Evolutionary conservation across 2,888 invertebrate species (phyloP), one percentile per base, ranked within the genome.

Genomic region (Cordilura impudica): DNA sequence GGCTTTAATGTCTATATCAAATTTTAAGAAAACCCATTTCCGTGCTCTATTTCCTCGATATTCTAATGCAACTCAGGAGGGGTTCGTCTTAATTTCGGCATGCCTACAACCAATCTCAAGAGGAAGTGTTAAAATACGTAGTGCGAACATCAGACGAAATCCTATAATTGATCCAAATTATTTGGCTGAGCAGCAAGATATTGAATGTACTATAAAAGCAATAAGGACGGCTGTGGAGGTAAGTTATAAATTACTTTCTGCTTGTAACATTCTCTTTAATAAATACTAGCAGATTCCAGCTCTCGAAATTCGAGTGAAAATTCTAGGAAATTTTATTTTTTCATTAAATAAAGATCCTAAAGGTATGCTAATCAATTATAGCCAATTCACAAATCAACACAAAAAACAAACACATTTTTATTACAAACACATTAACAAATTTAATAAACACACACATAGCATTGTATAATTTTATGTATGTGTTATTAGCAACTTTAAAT

Each of bases 121-220:
- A 65, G 97, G 97, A 0, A 89, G 88, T 2, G 89, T 97, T 3
- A 91, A 90, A 1, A 86, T 96, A 1, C 88, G 87, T 12, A 92
- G 92, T 35, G 86, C 88, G 26, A 92, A 93, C 84, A 92, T 94
- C 6, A 87, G 90, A 0, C 90, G 91, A 8, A 91, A 92, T 18
- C 95, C 95, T 0, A 86, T 91, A 0, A 94, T 97, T 43, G 92
- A 96, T 86, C 94, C 95, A 0, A 94, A 94, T 80, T 97, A 96
- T 86, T 89, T 96, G 77, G 89, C 92, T 39, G 89, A 92, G 2
- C 86, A 89, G 1, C 88, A 90, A 51, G 96, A 96, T 85, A 87
- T 94, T 4, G 84, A 85, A 1, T 95, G 95, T 84, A 93, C 93
- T 78, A 90, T 92, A 14, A 89, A 90, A 87, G 94, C 93, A 6